These are phyloP conservation scores for Allobates femoralis DNA, from an alignment of 2,797 vertebrate genomes.

Conservation along the genomic window DNA sequence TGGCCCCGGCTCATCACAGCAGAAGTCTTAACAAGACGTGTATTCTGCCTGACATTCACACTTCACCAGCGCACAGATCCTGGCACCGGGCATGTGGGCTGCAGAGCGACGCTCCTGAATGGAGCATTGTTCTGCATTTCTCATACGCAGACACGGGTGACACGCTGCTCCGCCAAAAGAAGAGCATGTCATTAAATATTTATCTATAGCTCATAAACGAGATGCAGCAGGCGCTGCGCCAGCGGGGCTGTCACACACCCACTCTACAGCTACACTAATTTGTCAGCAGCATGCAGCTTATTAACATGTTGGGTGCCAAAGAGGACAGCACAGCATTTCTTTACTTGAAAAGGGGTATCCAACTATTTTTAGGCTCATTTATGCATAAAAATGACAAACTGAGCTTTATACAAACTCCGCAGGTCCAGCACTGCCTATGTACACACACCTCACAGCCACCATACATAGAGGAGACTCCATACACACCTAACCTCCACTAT, in stretches of 20 bases:
- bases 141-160: slow-evolving; percentile 32
- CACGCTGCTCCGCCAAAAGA: slow-evolving; percentile 29
- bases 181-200: slow-evolving; percentile 46
- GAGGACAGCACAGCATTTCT: not conserved
- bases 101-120: slow-evolving; percentile 10
- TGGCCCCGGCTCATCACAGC: not conserved
- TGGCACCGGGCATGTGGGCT: slow-evolving; percentile 1
- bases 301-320: slow-evolving; percentile 29
- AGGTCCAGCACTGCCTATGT: too few species aligned
- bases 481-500: too few species aligned
- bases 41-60: slow-evolving; percentile 1
- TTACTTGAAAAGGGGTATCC: too few species aligned
- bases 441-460: too few species aligned
- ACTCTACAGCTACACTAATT: slow-evolving; percentile 14
- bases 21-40: not conserved
- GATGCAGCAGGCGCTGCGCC: not conserved
- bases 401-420: too few species aligned
- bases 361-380: too few species aligned
- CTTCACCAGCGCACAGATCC: not conserved
- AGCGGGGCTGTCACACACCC: slow-evolving; percentile 41
- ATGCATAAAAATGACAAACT: too few species aligned
- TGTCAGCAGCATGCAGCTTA: not conserved
- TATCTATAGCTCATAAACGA: slow-evolving; percentile 34
- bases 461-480: too few species aligned
- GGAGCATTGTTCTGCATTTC: slow-evolving; percentile 13